phyloP scores from a whole-genome alignment of 2,888 invertebrate species.

The Meloe dianella region DNA sequence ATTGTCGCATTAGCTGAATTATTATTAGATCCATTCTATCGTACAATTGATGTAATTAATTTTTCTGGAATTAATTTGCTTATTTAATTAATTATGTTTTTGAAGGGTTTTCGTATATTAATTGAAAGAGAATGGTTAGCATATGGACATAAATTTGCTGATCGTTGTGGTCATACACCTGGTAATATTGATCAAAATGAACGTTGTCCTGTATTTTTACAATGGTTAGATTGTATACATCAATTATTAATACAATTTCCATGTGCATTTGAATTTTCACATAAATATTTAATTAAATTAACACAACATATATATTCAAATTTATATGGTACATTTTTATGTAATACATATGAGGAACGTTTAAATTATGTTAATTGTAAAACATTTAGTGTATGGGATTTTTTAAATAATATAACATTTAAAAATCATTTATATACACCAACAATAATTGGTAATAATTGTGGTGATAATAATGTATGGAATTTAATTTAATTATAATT shows the following conservation, averaged over 20 bases:
- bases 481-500: too few relatives aligned
- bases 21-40: slow-evolving; percentile 90
- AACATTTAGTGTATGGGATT: slow-evolving; percentile 88
- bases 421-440: slow-evolving; percentile 83
- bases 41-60: slow-evolving; percentile 80
- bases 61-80: slow-evolving; percentile 4
- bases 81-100: slow-evolving; percentile 35
- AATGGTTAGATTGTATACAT: slow-evolving; percentile 97
- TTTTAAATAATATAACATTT: slow-evolving; percentile 79
- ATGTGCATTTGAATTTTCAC: slow-evolving; percentile 94
- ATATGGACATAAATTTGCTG: slow-evolving; percentile 98
- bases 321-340: slow-evolving; percentile 96
- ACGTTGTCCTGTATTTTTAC: slow-evolving; percentile 95
- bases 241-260: slow-evolving; percentile 89
- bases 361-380: slow-evolving; percentile 67
- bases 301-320: slow-evolving; percentile 95
- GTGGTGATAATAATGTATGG: slow-evolving; percentile 54
- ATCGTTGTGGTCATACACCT: slow-evolving; percentile 86
- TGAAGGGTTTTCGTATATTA: slow-evolving; percentile 88
- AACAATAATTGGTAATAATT: slow-evolving; percentile 55
- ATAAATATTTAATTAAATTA: slow-evolving; percentile 90
- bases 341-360: slow-evolving; percentile 82
- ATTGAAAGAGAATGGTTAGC: slow-evolving; percentile 97
- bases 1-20: slow-evolving; percentile 92
- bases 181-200: slow-evolving; percentile 91